phyloP scores from a whole-genome alignment of 2,797 vertebrate species.

The Megaceryle alcyon region DNA sequence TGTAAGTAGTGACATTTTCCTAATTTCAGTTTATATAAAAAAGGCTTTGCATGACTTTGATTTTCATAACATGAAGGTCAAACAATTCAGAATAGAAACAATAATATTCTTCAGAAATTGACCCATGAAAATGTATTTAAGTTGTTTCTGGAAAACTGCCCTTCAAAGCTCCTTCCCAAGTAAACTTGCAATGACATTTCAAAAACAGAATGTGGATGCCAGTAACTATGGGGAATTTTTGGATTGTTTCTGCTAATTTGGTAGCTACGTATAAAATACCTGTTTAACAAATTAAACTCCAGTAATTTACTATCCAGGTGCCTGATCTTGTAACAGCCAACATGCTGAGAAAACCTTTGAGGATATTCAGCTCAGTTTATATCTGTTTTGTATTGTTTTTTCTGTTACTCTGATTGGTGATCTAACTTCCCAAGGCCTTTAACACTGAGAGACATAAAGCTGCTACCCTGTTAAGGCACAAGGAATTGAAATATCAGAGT shows the following conservation, averaged over 20 bases:
- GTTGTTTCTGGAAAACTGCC: constrained; percentile 46
- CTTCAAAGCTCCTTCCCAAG: constrained; percentile 59
- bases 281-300: constrained; percentile 49
- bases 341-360: constrained; percentile 49
- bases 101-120: constrained; percentile 54
- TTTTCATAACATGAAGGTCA: constrained; percentile 63
- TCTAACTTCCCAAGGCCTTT: constrained; percentile 32
- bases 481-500: constrained; percentile 26
- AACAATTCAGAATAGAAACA: constrained; percentile 48
- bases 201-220: not conserved
- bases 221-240: not conserved
- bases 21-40: constrained; percentile 57
- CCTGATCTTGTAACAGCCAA: constrained; percentile 21
- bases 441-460: not conserved
- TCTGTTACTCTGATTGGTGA: constrained; percentile 41
- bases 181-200: constrained; percentile 32
- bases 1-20: constrained; percentile 48
- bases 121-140: constrained; percentile 32
- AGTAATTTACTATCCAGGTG: constrained; percentile 57
- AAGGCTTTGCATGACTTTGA: constrained; percentile 52
- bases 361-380: constrained; percentile 16
- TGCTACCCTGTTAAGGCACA: not conserved
- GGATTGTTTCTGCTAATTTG: constrained; percentile 36
- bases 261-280: constrained; percentile 31
- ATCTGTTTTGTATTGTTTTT: not conserved